Base-by-base conservation (phyloP, 2,113 vertebrate species). In the Silurus glanis region DNA sequence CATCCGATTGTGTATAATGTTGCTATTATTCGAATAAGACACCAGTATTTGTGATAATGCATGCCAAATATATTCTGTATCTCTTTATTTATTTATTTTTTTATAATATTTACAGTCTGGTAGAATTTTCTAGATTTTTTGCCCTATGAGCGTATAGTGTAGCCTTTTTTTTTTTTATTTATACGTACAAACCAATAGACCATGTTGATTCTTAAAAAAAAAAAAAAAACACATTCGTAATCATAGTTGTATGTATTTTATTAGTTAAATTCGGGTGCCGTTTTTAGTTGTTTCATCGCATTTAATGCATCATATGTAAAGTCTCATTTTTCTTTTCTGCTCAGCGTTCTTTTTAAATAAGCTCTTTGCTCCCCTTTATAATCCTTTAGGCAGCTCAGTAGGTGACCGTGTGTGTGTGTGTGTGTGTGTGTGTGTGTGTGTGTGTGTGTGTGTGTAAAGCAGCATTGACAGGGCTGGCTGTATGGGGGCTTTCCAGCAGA, bases 401-500 rank as follows among this genome's bases (percentile, higher is more conserved):
- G 91, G 92, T 92, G 92, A 92, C 91, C 91, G 93, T 92, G 92
- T 92, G 93, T 91, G 89, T 82, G 86, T 85, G 86, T 89, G 89
- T 89, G 88, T 82, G 85, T 67, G 84, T 85, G 84, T 88, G 56
- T 76, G 86, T 90, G 87, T 83, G 86, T 64, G 87, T 86, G 84
- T 83, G 80, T 83, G 89, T 89, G 88, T 78, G 85, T 49, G 59
- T 89, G 55, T 79, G 87, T 90, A 61, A n/a, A 49, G 28, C 25
- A 61, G 76, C n/a, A 83, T 75, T 75, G 88, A 25, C n/a, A 23
- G 81, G 69, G 61, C 69, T 66, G 82, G 90, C 92, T 90, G 88
- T 94, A 91, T 92, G 84, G 92, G 92, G 94, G 91, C 85, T 94
- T 94, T 94, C 92, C 92, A 93, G 90, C 90, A 90, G 93, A 86